Percentiles rank a stretch among this genome's conserved stretches.
phyloP scores from a whole-genome alignment of 2,113 vertebrate genomes.

The Gallinago jamesoni region DNA sequence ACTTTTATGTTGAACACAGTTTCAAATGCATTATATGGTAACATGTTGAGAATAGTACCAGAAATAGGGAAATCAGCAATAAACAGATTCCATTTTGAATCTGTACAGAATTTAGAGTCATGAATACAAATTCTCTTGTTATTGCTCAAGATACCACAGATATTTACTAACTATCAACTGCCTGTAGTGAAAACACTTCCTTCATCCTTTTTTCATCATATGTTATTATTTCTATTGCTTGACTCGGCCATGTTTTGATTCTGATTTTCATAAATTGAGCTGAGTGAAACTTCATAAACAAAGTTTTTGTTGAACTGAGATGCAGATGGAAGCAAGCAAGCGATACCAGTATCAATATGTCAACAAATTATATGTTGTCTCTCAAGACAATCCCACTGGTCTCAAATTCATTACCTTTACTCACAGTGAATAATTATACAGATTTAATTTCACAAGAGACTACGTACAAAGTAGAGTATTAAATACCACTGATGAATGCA shows the following conservation, averaged over 20 bases:
- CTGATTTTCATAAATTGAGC: not conserved
- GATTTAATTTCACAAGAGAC: not conserved
- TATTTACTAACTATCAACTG: not conserved
- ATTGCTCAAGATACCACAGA: not conserved
- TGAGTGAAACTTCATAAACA: not conserved
- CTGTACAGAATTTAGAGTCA: not conserved
- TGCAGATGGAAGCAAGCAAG: not conserved
- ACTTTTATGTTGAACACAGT: not conserved
- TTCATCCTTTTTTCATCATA: not conserved
- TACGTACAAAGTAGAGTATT: not conserved
- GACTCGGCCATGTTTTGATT: not conserved
- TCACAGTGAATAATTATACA: not conserved
- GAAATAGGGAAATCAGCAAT: not conserved
- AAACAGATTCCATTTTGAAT: not conserved
- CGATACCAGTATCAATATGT: not conserved
- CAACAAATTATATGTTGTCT: not conserved
- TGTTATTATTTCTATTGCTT: not conserved
- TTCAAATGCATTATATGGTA: not conserved
- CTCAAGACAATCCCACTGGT: not conserved
- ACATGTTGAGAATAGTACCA: not conserved
- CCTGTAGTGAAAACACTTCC: not conserved
- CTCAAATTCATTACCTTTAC: not conserved
- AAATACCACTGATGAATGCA: not conserved
- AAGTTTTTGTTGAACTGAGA: not conserved
- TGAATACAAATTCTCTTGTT: not conserved